Percentiles rank a stretch among this genome's conserved stretches.
phyloP scores from a whole-genome alignment of 2,797 vertebrate genomes.

The Diglossa cyanea region DNA sequence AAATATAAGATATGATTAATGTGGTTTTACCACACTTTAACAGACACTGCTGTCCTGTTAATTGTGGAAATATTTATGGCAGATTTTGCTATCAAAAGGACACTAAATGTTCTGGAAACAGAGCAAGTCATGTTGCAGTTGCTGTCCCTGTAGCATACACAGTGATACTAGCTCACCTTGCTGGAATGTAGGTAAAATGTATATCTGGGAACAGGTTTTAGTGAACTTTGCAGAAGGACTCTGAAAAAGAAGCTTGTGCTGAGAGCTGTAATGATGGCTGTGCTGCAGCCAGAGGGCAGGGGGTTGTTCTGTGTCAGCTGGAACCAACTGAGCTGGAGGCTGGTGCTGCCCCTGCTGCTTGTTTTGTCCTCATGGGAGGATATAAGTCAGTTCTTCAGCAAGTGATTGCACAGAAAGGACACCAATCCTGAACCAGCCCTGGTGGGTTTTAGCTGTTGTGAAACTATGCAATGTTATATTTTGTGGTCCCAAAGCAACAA shows the following conservation, averaged over 20 bases:
- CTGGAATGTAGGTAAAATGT: rapidly evolving
- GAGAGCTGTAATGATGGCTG: neutral
- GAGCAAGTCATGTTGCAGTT: neutral
- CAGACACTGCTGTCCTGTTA: neutral
- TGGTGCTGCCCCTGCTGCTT: neutral
- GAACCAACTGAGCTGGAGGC: neutral
- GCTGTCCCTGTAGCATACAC: neutral
- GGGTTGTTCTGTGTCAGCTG: neutral
- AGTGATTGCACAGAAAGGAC: neutral
- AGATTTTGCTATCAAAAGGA: neutral
- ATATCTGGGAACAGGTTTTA: neutral
- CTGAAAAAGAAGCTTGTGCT: neutral
- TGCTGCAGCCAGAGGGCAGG: neutral
- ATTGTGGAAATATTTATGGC: neutral
- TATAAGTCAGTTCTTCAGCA: neutral
- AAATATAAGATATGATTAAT: neutral
- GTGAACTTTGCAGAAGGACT: neutral
- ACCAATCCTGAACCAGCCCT: neutral
- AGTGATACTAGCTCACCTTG: neutral
- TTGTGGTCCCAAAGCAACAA: neutral
- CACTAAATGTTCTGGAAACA: neutral
- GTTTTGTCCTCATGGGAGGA: neutral
- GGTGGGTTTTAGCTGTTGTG: neutral
- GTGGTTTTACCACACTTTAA: neutral
- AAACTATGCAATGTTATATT: neutral